Evolutionary conservation across 1,140 invertebrate genomes (phyloP).

Genomic region (Lucilia sericata): DNA sequence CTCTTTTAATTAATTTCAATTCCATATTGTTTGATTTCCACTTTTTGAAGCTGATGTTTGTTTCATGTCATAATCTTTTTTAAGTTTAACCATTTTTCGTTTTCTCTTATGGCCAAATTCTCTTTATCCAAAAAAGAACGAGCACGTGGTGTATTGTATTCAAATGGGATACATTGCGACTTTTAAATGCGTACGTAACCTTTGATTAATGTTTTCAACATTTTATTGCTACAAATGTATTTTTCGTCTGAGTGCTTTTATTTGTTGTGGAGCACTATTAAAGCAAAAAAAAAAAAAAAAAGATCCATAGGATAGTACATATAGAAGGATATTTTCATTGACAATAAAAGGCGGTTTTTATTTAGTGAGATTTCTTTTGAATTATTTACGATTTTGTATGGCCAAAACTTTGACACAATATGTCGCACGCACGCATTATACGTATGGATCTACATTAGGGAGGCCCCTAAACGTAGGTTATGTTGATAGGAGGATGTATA

Average conservation of each 20-base stretch:
- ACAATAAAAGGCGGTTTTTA: neutral
- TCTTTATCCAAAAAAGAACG: neutral
- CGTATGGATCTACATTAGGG: no score
- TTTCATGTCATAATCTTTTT: neutral
- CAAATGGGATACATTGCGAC: neutral
- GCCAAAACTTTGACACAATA: neutral
- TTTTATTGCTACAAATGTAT: neutral
- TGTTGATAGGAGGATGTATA: no score
- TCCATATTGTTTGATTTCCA: neutral
- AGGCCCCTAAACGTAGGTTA: no score
- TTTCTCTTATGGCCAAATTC: neutral
- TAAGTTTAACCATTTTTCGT: neutral
- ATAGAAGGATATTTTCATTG: neutral
- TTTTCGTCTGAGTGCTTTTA: neutral
- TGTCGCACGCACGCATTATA: no score
- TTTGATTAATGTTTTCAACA: neutral
- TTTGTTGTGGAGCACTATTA: neutral
- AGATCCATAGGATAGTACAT: neutral
- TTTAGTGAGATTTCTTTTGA: neutral
- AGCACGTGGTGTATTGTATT: slow-evolving; percentile 28
- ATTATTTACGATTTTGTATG: neutral
- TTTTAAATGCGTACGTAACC: neutral
- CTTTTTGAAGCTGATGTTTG: neutral
- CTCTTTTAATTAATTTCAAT: neutral
- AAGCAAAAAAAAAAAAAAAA: neutral